Percentiles rank a stretch among this genome's conserved stretches.
Evolutionary conservation across 1,140 invertebrate species (phyloP).

Genomic region (Sipha flava): DNA sequence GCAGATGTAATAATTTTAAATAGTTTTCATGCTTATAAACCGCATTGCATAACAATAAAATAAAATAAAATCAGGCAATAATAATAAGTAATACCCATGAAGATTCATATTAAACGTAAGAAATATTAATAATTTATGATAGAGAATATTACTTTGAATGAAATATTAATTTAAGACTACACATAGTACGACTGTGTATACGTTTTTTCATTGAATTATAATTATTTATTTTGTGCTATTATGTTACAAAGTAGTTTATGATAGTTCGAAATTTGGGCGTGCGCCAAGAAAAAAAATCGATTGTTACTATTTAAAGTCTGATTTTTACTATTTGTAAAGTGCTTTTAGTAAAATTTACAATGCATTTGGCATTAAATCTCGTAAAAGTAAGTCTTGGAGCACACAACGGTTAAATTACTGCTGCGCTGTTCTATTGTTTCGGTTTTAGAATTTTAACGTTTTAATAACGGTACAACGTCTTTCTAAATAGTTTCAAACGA

Average conservation of each 20-base stretch:
- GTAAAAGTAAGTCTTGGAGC: not conserved
- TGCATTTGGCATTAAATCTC: not conserved
- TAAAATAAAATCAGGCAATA: too few relatives aligned
- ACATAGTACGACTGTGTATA: too few relatives aligned
- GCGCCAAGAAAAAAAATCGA: not conserved
- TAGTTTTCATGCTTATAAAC: too few relatives aligned
- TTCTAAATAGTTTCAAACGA: too few relatives aligned
- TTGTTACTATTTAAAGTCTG: not conserved
- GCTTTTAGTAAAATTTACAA: not conserved
- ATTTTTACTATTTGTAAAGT: not conserved
- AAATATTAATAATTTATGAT: not conserved
- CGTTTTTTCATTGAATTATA: not conserved
- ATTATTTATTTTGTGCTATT: not conserved
- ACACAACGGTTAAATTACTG: not conserved
- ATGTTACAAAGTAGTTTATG: not conserved
- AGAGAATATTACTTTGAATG: not conserved
- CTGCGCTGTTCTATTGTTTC: not conserved
- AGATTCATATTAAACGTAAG: too few relatives aligned
- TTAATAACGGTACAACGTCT: not conserved
- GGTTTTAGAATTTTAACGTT: not conserved
- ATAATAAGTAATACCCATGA: too few relatives aligned
- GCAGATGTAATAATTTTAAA: too few relatives aligned
- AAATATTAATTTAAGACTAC: not conserved
- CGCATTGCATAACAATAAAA: too few relatives aligned
- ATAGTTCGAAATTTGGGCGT: not conserved